Base-by-base conservation (phyloP, 2,888 invertebrate genomes). In the Auanema freiburgensis region DNA sequence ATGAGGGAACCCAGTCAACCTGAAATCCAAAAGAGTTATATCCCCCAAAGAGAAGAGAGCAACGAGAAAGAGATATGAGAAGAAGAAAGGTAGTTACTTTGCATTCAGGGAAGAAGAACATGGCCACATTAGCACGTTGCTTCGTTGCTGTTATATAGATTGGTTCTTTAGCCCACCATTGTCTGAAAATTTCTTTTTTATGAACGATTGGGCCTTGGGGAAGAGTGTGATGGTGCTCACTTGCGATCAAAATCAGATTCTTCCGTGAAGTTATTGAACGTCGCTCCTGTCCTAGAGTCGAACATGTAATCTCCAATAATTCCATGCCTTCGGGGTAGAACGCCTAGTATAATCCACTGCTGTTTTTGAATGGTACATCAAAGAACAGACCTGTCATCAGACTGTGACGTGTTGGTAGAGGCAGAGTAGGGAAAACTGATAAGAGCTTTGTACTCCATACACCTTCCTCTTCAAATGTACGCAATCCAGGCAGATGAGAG, bases 101-200 rank as follows among this genome's bases (percentile, higher is more conserved):
- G 57, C 77, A 77, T 57, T 74, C 77, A 0, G 77, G 77, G 40
- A 74, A 77, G 63, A 69, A 77, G 59, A 74, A 69, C 66, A 73
- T 65, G 3, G 77, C 77, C 10, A 69, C 71, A 2, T 67, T 62
- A 21, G 73, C 74, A 6, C 63, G 55, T 0, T 68, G 67, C 24
- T 59, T 56, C 1, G 69, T 54, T 0, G 77, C 77, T 3, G 68
- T 66, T 4, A 71, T 33, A 53, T 73, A 77, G 10, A 77, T 59
- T 4, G 77, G 77, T 42, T 71, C 69, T 2, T 69, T 63, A 0
- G 63, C 61, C 77, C 77, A 77, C 76, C 76, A 76, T 21, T 59
- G 59, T n/a, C 65, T 65, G 60, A 24, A 65, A 59, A 18, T 46
- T 23, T 33, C 33, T 33, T 33, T 33, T 33, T 33, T 33, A 33